Evolutionary conservation across 2,888 invertebrate species (phyloP), one percentile per base, ranked within the genome.

Genomic region (Limnephilus lunatus): DNA sequence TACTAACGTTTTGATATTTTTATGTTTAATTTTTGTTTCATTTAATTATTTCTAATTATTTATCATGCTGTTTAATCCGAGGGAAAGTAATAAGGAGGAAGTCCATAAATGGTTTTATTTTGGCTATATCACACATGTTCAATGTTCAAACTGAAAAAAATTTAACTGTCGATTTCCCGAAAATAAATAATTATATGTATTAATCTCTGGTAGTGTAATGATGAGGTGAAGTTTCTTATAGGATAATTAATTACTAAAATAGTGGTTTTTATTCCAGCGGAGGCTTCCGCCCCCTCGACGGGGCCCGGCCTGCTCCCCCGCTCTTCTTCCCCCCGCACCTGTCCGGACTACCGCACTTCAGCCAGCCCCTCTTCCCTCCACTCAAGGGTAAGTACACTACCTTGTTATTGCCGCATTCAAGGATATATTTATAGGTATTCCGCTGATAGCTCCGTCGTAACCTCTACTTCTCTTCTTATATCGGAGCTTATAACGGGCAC

Each of bases 271-370:
- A 90, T 92, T 89, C 80, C 93, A 93, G 95, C 94, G 96, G 96
- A 93, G 96, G 97, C 93, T 97, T 97, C 94, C 95, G 97, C 93
- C 97, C 97, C 25, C 95, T 97, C 93, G 97, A 97, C 93, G 96
- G 96, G 30, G 95, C 96, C 94, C 95, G 96, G 94, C 95, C 96
- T 95, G 96, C 96, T 7, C 95, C 97, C 92, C 97, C 98, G 92
- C 98, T 98, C 25, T 96, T 98, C 92, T 98, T 98, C 96, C 98
- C 98, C 90, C 98, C 98, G 25, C 98, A 98, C 95, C 96, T 98
- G 94, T 97, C 97, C 2, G 97, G 97, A 94, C 96, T 97, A 93
- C 95, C 98, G 90, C 96, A 96, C 96, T 97, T 98, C 96, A 96
- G 97, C 90, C 98, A 98, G 94, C 98, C 98, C 12, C 96, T 98